Evolutionary conservation across 1,140 invertebrate species (phyloP).

Genomic region (Pseudomyrmex gracilis): DNA sequence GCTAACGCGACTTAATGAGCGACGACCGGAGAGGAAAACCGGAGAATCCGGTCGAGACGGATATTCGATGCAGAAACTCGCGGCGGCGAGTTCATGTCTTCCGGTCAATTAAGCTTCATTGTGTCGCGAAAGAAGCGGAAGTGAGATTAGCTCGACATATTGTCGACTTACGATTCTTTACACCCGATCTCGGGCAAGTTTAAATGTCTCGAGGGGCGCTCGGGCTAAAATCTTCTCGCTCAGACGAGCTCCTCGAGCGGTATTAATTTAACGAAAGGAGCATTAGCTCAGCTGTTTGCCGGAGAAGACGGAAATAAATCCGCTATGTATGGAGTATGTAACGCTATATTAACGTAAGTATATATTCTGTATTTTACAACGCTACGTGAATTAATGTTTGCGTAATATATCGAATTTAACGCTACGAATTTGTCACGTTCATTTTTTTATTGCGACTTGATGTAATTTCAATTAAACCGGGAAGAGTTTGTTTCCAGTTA

Average conservation of each 20-base stretch:
- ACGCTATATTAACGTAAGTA: background rate
- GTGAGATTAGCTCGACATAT: constrained; percentile 36
- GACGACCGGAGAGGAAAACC: background rate
- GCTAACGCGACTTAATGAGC: constrained; percentile 27
- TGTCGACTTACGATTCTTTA: constrained; percentile 58
- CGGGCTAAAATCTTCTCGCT: background rate
- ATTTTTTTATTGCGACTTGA: background rate
- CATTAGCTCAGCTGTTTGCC: background rate
- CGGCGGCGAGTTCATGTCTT: constrained; percentile 41
- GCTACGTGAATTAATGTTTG: too few relatives aligned
- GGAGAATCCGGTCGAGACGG: constrained; percentile 6
- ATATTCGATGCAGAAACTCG: constrained; percentile 26
- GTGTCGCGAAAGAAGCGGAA: constrained; percentile 37
- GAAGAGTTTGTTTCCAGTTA: background rate
- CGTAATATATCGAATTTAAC: too few relatives aligned
- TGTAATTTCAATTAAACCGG: background rate
- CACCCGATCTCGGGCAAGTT: background rate
- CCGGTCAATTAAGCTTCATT: constrained; percentile 71
- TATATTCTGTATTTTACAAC: background rate
- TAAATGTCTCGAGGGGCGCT: background rate
- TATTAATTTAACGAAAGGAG: constrained; percentile 12
- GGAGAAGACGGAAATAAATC: background rate
- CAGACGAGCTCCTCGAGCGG: background rate
- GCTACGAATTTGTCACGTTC: background rate
- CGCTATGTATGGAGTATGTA: background rate